Percentiles rank a stretch among this genome's conserved stretches.
Conservation (phyloP, 1,140 invertebrate species). For the Brevipalpus yothersi region DNA sequence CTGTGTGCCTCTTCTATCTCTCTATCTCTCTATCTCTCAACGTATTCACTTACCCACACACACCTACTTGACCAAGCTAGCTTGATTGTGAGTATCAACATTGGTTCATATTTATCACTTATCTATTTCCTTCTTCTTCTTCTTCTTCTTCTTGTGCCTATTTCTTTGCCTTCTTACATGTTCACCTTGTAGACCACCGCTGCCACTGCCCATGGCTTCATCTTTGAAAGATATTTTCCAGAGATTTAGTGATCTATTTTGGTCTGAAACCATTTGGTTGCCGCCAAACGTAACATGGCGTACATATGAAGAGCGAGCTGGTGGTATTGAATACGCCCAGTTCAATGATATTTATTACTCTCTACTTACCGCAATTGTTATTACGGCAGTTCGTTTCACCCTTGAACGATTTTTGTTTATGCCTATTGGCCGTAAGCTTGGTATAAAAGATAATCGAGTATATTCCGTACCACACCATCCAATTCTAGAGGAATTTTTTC, state of each 20-base stretch:
- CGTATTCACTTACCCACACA: too few species aligned
- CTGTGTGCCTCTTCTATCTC: too few species aligned
- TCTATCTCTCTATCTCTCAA: too few species aligned
- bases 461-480: not conserved
- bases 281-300: conserved; percentile 69
- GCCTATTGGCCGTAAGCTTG: not conserved
- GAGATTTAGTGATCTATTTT: conserved; percentile 28
- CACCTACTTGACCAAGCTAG: too few species aligned
- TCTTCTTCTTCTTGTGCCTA: too few species aligned
- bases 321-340: conserved; percentile 42
- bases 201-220: too few species aligned
- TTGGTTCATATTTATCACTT: too few species aligned
- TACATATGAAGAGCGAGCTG: conserved; percentile 36
- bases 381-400: conserved; percentile 42
- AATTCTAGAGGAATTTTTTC: not conserved
- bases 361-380: conserved; percentile 46
- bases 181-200: too few species aligned
- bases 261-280: conserved; percentile 58
- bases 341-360: conserved; percentile 54
- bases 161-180: too few species aligned
- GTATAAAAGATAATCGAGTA: not conserved
- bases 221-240: not conserved
- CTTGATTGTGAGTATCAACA: too few species aligned
- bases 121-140: too few species aligned
- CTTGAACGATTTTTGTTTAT: conserved; percentile 45